Evolutionary conservation across 1,140 invertebrate genomes (phyloP).

Genomic region (Temnothorax longispinosus): DNA sequence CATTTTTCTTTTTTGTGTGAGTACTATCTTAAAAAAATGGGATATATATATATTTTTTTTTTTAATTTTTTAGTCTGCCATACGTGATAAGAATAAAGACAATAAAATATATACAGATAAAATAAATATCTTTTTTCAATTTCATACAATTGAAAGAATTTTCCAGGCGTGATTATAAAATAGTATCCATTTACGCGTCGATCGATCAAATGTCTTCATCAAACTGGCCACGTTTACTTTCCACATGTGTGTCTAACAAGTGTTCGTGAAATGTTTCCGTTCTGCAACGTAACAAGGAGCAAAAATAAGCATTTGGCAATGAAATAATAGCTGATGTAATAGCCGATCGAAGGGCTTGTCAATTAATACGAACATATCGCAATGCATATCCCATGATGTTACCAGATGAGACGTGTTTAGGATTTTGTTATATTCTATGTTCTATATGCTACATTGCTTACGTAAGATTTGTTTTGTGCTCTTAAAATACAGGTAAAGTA

Average conservation of each 20-base stretch:
- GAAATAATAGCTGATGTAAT: background rate
- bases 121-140: background rate
- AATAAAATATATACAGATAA: background rate
- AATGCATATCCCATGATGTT: background rate
- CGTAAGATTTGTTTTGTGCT: background rate
- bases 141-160: background rate
- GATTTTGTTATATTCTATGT: background rate
- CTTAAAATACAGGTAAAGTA: background rate
- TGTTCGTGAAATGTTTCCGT: constrained; percentile 54
- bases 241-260: constrained; percentile 51
- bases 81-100: background rate
- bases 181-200: background rate
- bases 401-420: background rate
- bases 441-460: background rate
- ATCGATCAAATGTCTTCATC: background rate
- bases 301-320: constrained; percentile 49
- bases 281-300: constrained; percentile 23
- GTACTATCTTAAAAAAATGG: background rate
- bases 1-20: background rate
- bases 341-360: constrained; percentile 12
- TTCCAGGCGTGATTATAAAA: background rate
- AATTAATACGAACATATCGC: background rate
- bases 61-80: background rate
- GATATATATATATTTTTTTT: background rate
- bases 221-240: background rate